phyloP scores from a whole-genome alignment of 2,113 vertebrate species.

The Saimiri boliviensis region DNA sequence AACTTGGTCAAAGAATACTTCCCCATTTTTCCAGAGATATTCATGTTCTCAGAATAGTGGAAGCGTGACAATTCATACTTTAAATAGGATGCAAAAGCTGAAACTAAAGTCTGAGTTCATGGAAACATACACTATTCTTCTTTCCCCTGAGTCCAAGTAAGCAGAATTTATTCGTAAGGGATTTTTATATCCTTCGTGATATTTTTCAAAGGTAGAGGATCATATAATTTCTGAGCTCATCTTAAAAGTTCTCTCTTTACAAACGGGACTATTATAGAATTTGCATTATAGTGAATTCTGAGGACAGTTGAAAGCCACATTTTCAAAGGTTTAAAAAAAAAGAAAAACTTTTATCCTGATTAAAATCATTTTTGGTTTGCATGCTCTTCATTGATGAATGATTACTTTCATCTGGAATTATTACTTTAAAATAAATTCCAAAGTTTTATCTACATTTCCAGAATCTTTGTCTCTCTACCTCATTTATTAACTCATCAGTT shows the following conservation, averaged over 20 bases:
- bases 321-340: neutral
- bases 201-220: neutral
- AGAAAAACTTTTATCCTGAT: neutral
- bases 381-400: conserved; percentile 1
- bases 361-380: conserved; percentile 27
- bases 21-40: neutral
- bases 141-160: neutral
- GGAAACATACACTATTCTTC: neutral
- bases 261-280: neutral
- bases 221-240: conserved; percentile 13
- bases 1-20: neutral
- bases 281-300: neutral
- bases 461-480: conserved; percentile 39
- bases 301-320: neutral
- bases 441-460: conserved; percentile 31
- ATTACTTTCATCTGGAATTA: conserved; percentile 52
- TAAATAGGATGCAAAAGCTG: neutral
- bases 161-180: neutral
- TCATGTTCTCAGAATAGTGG: neutral
- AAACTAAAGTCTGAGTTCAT: neutral
- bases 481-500: conserved; percentile 48
- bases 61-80: neutral
- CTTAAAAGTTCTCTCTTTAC: neutral
- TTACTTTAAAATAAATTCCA: conserved; percentile 41
- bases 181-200: neutral